Evolutionary conservation across 92 coral and sea anemone species (phyloP).

Genomic region (Siderastrea radians): DNA sequence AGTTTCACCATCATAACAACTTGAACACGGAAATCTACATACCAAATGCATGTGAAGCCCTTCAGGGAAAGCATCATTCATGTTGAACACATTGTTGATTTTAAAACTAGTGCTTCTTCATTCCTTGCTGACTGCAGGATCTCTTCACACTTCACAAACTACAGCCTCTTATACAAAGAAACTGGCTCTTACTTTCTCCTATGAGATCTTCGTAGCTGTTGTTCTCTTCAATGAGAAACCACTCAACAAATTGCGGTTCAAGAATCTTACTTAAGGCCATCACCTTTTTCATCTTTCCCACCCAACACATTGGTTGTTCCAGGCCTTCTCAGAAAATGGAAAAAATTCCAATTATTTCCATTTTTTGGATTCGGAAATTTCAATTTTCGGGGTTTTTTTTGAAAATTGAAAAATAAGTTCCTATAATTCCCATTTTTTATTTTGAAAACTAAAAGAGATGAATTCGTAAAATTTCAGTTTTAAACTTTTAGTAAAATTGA

Average conservation of each 20-base stretch:
- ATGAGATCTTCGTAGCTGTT: conserved; percentile 46
- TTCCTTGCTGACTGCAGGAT: conserved; percentile 37
- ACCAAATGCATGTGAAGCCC: too few relatives aligned
- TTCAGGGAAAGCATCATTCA: too few relatives aligned
- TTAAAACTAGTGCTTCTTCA: background rate
- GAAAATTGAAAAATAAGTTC: background rate
- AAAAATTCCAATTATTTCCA: too few relatives aligned
- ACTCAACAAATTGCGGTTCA: conserved; percentile 19
- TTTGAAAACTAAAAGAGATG: too few relatives aligned
- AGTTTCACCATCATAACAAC: too few relatives aligned
- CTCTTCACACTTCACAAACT: conserved; percentile 40
- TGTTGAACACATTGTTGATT: too few relatives aligned
- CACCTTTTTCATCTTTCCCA: background rate
- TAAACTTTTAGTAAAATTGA: too few relatives aligned
- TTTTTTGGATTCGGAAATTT: background rate
- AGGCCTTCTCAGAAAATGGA: background rate
- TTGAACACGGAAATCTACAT: too few relatives aligned
- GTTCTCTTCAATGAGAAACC: conserved; percentile 40
- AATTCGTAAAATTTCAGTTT: too few relatives aligned
- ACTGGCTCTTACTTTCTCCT: conserved; percentile 25
- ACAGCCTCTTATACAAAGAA: conserved; percentile 32
- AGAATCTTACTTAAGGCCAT: conserved; percentile 29
- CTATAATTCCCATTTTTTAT: too few relatives aligned
- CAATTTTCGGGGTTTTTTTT: background rate
- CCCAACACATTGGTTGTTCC: background rate